A percentile compares a stretch with the other conserved stretches of the same genome.
These are phyloP conservation scores for Sturnira hondurensis DNA, from an alignment of 2,113 vertebrate genomes.

Conservation along the genomic window DNA sequence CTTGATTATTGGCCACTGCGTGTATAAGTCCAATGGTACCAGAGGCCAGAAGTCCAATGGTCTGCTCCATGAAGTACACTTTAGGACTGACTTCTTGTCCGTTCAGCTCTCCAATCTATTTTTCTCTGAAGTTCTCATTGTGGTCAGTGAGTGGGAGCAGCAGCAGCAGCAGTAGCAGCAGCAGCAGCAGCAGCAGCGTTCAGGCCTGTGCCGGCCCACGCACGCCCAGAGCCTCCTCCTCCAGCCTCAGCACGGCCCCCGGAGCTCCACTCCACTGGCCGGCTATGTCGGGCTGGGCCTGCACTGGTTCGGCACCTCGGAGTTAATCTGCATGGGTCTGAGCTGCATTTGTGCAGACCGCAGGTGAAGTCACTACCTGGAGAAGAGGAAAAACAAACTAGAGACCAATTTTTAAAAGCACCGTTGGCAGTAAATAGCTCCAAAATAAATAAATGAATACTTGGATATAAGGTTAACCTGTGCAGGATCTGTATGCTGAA, in stretches of 20 bases:
- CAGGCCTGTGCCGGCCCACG: background rate
- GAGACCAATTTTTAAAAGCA: background rate
- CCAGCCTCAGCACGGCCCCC: no score
- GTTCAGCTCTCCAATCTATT: background rate
- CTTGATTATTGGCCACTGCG: no score
- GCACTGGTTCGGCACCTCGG: background rate
- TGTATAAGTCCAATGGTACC: background rate
- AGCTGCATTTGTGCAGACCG: background rate
- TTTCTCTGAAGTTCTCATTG: background rate
- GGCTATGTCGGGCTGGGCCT: no score
- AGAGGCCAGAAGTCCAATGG: background rate
- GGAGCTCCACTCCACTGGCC: no score
- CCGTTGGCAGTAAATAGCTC: background rate
- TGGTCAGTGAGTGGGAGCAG: background rate
- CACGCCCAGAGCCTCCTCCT: background rate
- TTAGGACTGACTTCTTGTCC: background rate
- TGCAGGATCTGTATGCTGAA: background rate
- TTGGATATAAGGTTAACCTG: background rate
- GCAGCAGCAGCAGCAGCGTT: background rate
- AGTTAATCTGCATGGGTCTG: background rate
- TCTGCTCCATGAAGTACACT: background rate
- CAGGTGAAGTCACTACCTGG: background rate
- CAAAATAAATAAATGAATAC: background rate
- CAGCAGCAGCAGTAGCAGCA: no score
- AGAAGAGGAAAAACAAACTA: background rate